These are phyloP conservation scores for Arenaria interpres DNA, from an alignment of 2,113 vertebrate species.

Conservation along the genomic window DNA sequence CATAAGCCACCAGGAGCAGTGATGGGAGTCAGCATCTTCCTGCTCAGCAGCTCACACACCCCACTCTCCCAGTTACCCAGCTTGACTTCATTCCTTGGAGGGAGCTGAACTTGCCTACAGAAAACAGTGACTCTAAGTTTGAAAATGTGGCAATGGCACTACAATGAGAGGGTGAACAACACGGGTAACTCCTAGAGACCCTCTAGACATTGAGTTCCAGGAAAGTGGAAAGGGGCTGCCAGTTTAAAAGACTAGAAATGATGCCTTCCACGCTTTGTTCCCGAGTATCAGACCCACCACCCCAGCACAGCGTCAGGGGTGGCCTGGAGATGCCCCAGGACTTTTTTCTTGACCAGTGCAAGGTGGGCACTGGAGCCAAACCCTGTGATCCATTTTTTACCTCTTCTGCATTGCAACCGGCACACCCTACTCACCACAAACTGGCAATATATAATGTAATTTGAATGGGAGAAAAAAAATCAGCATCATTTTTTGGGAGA, in stretches of 20 bases:
- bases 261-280: neutral
- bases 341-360: neutral
- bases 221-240: neutral
- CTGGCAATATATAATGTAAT: neutral
- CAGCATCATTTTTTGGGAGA: neutral
- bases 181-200: neutral
- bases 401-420: neutral
- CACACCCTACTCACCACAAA: neutral
- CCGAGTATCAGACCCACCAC: neutral
- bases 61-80: neutral
- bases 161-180: neutral
- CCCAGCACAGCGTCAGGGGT: neutral
- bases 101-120: neutral
- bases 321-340: neutral
- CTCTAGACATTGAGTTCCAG: neutral
- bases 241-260: neutral
- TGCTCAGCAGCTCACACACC: neutral
- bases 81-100: neutral
- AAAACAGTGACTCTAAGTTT: neutral
- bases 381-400: neutral
- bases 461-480: neutral
- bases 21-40: neutral
- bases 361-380: neutral
- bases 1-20: neutral
- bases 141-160: neutral